Base-by-base conservation (phyloP, 2,113 vertebrate species). In the Oenanthe melanoleuca region DNA sequence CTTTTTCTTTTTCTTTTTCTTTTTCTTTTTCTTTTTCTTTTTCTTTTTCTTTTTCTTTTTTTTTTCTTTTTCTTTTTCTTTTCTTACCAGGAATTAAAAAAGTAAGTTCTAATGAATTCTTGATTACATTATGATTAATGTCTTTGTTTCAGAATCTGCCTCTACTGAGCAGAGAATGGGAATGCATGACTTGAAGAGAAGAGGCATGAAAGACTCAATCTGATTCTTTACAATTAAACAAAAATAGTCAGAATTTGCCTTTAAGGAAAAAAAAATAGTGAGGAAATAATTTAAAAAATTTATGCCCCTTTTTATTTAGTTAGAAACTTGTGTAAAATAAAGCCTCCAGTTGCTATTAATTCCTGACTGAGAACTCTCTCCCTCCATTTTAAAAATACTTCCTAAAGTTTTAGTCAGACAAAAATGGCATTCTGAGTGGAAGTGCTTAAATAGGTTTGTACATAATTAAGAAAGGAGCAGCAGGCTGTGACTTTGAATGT, bases 401-500 rank as follows among this genome's bases (percentile, higher is more conserved):
- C 22, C 63, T 80, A 5, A 26, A 89, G 52, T 89, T 92, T 82
- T 28, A 67, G n/a, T 55, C 5, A 6, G 60, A 70, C 33, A 42
- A 49, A 93, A 78, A 56, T 74, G 44, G 28, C n/a, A 74, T 60
- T 53, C 49, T 49, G 82, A 86, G 22, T 56, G 49, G 55, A 67
- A 94, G 69, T 8, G 11, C 78, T 96, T 96, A 92, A 95, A 90
- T 61, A 53, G 60, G 21, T 74, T 94, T 96, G 92, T 86, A 74
- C 64, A 75, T 88, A 94, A 97, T 95, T 95, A 96, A 96, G 88
- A 86, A 94, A 88, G 21, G 22, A 94, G 80, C 82, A 93, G 93
- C 45, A 81, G 93, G 80, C 92, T 90, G 86, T 95, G 94, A 90
- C 79, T 94, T 56, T 25, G 69, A 84, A 44, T 53, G 44, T 88